Evolutionary conservation across 1,140 invertebrate species (phyloP).

Genomic region (Choristoneura fumiferana): DNA sequence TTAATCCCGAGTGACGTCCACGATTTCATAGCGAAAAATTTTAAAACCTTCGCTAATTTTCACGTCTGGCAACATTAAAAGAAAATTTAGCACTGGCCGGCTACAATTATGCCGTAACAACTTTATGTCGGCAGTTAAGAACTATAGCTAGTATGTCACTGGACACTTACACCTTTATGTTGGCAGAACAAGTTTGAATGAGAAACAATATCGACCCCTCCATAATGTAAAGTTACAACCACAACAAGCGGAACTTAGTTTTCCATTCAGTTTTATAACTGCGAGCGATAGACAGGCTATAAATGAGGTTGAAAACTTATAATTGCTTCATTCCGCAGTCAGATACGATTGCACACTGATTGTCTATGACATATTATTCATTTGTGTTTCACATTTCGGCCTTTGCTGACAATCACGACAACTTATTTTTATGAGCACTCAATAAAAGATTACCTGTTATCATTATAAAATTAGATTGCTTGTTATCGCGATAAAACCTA

Average conservation of each 20-base stretch:
- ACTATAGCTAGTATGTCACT: background rate
- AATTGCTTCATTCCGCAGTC: conserved; percentile 73
- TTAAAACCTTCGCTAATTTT: conserved; percentile 11
- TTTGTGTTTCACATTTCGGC: no score
- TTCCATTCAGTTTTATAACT: conserved; percentile 65
- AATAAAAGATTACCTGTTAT: no score
- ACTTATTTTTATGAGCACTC: no score
- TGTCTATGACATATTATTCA: conserved; percentile 43
- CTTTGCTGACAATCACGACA: no score
- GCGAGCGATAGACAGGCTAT: conserved; percentile 67
- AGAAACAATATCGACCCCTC: conserved; percentile 20
- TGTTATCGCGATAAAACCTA: no score
- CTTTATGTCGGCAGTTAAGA: no score
- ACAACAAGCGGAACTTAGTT: conserved; percentile 55
- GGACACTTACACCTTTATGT: conserved; percentile 3
- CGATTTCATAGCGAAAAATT: conserved; percentile 35
- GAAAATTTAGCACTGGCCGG: conserved; percentile 5
- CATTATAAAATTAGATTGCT: no score
- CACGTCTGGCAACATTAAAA: conserved; percentile 7
- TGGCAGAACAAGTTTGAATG: conserved; percentile 10
- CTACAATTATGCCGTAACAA: no score
- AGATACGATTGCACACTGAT: conserved; percentile 52
- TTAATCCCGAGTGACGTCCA: conserved; percentile 49
- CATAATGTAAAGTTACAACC: conserved; percentile 40
- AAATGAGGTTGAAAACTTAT: conserved; percentile 72